Base-by-base conservation (phyloP, 1,140 invertebrate genomes). In the Brachionus paranguensis region DNA sequence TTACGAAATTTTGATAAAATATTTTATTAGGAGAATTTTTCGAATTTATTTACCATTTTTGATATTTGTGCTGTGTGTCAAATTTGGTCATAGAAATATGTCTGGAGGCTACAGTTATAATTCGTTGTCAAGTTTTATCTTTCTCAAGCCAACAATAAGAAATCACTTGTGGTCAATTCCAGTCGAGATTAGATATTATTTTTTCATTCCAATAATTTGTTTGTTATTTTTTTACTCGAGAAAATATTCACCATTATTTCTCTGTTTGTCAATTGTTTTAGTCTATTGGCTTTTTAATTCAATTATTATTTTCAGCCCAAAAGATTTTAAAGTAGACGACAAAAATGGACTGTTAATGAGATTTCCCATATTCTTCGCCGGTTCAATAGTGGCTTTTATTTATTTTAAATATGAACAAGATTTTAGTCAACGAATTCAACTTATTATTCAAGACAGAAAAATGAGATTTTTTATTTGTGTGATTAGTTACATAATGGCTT, bases 141-240 rank as follows among this genome's bases (percentile, higher is more conserved):
- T 74, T 43, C 41, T 74, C 17, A 14, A 74, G 41, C 70, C 70
- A 4, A 43, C 37, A 43, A 24, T n/a, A 8, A 24, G n/a, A 20
- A 74, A 74, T 74, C 70, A 74, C 11, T 43, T 74, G 11, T 74
- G 70, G 70, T 43, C 70, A 10, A 74, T 74, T 17, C 70, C 70
- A 45, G 41, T 74, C 17, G 70, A 74, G 45, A 74, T 74, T 7
- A 43, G 41, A 45, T 74, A 43, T 24, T 74, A 74, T 45, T 74
- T 74, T 74, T 14, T 41, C 12, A 43, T 74, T 43, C 70, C 70
- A 43, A 20, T 74, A 17, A 17, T 74, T 11, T 74, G 70, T 47
- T 20, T 74, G 3, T 17, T 45, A 11, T 74, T 74, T 74, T 43
- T 37, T 20, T 43, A 43, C 20, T 43, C 33, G 1, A 43, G 11